These are phyloP conservation scores for Xenentodon cancila DNA, from an alignment of 2,797 vertebrate species.

Conservation along the genomic window DNA sequence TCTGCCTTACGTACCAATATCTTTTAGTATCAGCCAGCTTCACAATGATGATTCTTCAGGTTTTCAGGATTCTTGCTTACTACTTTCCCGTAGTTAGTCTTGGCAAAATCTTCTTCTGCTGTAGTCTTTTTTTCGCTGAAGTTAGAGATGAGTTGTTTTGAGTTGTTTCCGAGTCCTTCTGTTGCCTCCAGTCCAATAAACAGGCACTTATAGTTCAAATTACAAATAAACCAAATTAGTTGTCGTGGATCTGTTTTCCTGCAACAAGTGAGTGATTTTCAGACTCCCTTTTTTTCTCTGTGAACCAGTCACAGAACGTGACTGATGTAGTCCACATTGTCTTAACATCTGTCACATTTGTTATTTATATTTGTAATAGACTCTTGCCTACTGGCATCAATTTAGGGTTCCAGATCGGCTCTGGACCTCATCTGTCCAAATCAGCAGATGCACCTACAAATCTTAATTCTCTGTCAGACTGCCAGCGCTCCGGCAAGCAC, in stretches of 20 bases:
- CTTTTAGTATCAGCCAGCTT: slow-evolving; percentile 9
- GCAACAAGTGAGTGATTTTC: slow-evolving; percentile 64
- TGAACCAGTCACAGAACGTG: neutral
- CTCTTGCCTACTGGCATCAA: slow-evolving; percentile 45
- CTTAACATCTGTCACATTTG: neutral
- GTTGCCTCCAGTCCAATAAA: neutral
- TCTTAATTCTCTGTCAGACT: slow-evolving; percentile 66
- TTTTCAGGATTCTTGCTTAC: slow-evolving; percentile 6
- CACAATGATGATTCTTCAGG: slow-evolving; percentile 3
- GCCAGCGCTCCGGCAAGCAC: slow-evolving; percentile 43
- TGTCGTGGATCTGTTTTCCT: neutral
- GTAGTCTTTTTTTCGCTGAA: neutral
- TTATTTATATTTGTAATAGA: slow-evolving; percentile 3
- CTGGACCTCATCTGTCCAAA: slow-evolving; percentile 64
- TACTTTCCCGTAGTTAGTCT: slow-evolving; percentile 13
- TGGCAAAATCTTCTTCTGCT: neutral
- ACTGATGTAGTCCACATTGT: slow-evolving; percentile 1
- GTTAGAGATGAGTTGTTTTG: too few species aligned
- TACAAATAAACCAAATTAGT: too few species aligned
- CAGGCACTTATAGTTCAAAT: too few species aligned
- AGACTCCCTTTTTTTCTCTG: neutral
- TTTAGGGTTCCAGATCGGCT: slow-evolving; percentile 44
- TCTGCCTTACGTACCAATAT: slow-evolving; percentile 5
- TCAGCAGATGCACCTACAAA: slow-evolving; percentile 78
- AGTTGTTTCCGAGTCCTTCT: neutral